Conservation (phyloP, 35 echinoderm and acorn worm species). For the Ophioderma brevispina region DNA sequence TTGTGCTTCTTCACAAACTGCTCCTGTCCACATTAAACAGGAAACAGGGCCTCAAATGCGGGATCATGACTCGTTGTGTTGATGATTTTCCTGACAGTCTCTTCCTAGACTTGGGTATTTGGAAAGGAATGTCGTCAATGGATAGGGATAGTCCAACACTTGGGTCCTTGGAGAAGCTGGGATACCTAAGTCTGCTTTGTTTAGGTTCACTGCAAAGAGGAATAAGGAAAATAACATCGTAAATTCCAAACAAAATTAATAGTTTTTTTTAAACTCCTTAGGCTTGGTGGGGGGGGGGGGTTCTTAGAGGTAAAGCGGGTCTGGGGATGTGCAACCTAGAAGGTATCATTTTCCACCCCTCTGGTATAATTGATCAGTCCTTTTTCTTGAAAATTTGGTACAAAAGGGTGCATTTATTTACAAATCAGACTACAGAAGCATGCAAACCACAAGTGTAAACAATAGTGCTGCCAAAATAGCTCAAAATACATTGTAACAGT, state of each 20-base stretch:
- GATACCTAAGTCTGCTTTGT: not conserved
- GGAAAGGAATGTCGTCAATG: slow-evolving; percentile 51
- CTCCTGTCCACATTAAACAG: slow-evolving; percentile 79
- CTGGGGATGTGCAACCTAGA: too few species aligned
- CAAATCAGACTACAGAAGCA: too few species aligned
- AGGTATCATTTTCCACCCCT: too few species aligned
- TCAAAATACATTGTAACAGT: too few species aligned
- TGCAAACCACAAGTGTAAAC: too few species aligned
- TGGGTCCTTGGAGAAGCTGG: not conserved
- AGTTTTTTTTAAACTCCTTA: not conserved
- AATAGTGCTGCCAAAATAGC: too few species aligned
- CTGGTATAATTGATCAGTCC: too few species aligned
- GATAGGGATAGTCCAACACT: not conserved
- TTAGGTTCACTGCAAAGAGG: not conserved
- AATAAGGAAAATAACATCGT: not conserved
- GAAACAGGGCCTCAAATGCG: slow-evolving; percentile 80
- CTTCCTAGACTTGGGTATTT: slow-evolving; percentile 3
- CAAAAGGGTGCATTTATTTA: too few species aligned
- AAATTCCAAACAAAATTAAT: not conserved
- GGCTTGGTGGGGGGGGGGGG: too few species aligned
- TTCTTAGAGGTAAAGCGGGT: too few species aligned
- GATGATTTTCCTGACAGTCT: slow-evolving; percentile 52
- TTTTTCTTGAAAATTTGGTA: too few species aligned
- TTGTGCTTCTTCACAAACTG: slow-evolving; percentile 34
- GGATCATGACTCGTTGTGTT: slow-evolving; percentile 71